phyloP scores from a whole-genome alignment of 1,140 invertebrate genomes.

The Megalopta genalis region DNA sequence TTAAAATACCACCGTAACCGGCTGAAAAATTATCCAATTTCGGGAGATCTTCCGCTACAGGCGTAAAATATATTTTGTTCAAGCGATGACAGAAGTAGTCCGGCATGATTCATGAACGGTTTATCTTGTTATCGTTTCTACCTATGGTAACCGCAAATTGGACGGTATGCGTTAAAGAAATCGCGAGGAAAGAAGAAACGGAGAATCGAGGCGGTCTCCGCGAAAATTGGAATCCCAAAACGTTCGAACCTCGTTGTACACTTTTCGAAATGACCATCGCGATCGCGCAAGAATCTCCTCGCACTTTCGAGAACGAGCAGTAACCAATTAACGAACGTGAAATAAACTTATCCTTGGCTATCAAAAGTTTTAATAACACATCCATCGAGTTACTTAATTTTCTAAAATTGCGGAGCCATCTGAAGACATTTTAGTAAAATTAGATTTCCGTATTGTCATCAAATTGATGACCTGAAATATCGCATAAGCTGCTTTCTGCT shows the following conservation, averaged over 20 bases:
- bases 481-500: no score
- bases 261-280: no score
- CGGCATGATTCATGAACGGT: background rate
- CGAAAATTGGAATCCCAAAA: background rate
- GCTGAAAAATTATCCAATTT: conserved; percentile 61
- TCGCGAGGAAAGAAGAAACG: background rate
- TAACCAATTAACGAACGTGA: no score
- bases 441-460: no score
- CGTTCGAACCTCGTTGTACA: background rate
- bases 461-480: no score
- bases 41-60: conserved; percentile 20
- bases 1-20: conserved; percentile 17
- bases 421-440: no score
- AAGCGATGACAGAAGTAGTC: conserved; percentile 14
- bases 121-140: conserved; percentile 2
- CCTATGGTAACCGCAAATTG: background rate
- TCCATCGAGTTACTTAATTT: no score
- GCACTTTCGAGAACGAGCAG: no score
- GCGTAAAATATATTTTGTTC: conserved; percentile 26
- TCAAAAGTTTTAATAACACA: no score
- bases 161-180: background rate
- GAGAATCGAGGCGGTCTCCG: background rate
- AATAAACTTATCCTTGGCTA: no score
- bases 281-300: no score
- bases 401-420: no score